A percentile compares a stretch with the other conserved stretches of the same genome.
These are phyloP conservation scores for Muscidifurax raptorellus DNA, from an alignment of 1,140 invertebrate species.

Conservation along the genomic window DNA sequence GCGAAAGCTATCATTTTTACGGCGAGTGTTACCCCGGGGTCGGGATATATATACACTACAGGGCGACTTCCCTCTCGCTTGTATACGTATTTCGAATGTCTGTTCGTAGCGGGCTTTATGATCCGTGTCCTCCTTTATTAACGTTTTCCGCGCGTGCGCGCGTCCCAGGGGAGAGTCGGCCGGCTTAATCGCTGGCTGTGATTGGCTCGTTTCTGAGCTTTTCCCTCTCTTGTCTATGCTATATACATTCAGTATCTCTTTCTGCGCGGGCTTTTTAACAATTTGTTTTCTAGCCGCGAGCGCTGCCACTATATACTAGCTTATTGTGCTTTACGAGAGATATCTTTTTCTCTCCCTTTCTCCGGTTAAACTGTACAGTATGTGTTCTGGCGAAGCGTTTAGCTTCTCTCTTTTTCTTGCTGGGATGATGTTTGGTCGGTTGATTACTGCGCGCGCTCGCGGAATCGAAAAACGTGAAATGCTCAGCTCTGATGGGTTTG, in stretches of 20 bases:
- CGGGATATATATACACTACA: neutral
- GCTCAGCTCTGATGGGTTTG: too few relatives aligned
- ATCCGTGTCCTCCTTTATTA: conserved; percentile 23
- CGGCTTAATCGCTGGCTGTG: neutral
- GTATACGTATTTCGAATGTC: neutral
- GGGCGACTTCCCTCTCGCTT: neutral
- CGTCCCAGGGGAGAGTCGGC: neutral
- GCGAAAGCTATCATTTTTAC: conserved; percentile 23
- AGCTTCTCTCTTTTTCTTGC: neutral
- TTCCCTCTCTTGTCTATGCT: neutral
- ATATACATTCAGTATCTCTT: neutral
- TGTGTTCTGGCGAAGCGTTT: neutral
- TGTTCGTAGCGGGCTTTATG: neutral
- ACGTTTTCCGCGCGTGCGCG: neutral
- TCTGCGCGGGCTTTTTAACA: neutral
- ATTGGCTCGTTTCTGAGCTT: neutral
- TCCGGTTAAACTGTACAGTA: neutral
- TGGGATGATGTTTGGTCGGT: neutral
- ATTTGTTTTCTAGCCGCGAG: neutral
- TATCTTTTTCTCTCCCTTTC: neutral
- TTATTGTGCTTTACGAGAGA: conserved; percentile 1
- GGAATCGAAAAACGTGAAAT: too few relatives aligned
- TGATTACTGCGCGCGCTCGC: neutral
- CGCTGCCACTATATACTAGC: neutral
- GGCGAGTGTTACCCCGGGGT: neutral